phyloP scores from a whole-genome alignment of 35 echinoderm and acorn worm genomes.

The Ophioderma brevispina region DNA sequence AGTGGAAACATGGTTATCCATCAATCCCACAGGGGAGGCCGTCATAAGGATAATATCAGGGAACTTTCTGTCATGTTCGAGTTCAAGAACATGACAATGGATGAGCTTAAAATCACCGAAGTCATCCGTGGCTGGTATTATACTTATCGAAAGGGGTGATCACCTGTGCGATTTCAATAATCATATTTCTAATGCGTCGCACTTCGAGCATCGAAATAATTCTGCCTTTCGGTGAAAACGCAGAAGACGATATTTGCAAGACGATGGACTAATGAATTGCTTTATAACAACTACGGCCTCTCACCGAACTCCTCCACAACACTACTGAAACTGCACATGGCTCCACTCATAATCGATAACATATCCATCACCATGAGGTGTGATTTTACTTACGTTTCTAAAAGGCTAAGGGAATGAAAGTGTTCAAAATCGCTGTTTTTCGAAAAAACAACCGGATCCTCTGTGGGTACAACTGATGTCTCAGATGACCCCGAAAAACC shows the following conservation, averaged over 20 bases:
- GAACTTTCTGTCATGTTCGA: neutral
- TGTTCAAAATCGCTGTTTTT: neutral
- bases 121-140: neutral
- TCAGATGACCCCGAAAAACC: neutral
- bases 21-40: neutral
- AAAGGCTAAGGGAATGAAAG: neutral
- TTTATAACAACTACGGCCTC: neutral
- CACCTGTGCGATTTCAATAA: neutral
- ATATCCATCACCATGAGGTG: neutral
- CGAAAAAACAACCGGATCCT: neutral
- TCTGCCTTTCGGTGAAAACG: neutral
- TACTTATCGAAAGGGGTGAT: neutral
- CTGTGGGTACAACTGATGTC: neutral
- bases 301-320: neutral
- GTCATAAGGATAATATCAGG: neutral
- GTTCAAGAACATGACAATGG: neutral
- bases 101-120: neutral
- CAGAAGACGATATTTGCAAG: neutral
- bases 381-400: neutral
- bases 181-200: too few relatives aligned
- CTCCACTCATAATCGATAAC: neutral
- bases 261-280: too few relatives aligned
- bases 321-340: neutral
- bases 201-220: neutral
- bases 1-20: neutral